Conservation (phyloP, 2,113 vertebrate species). For the Plecotus auritus region DNA sequence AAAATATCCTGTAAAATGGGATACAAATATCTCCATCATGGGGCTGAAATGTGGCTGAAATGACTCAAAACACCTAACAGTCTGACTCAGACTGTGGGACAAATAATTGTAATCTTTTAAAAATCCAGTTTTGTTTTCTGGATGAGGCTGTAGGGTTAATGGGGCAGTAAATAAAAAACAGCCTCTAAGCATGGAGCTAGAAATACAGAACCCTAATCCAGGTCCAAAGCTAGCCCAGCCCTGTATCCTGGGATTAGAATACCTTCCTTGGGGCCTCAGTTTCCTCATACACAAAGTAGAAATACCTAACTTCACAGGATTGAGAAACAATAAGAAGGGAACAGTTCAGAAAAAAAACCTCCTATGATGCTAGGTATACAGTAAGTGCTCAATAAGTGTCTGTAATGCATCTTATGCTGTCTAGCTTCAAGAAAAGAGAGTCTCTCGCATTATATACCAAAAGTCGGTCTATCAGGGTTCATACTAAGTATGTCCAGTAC, state of each 20-base stretch:
- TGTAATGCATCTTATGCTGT: neutral
- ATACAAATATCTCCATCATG: neutral
- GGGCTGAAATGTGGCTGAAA: neutral
- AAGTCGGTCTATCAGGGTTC: neutral
- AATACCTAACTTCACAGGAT: neutral
- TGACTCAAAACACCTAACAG: neutral
- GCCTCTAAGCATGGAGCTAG: neutral
- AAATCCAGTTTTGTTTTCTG: conserved; percentile 3
- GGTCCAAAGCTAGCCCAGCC: neutral
- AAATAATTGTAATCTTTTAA: conserved; percentile 5
- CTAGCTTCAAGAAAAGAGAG: neutral
- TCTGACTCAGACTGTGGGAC: neutral
- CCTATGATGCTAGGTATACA: neutral
- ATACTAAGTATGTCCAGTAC: neutral
- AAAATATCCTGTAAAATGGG: neutral
- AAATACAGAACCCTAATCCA: neutral
- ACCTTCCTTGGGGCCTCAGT: neutral
- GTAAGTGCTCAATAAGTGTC: neutral
- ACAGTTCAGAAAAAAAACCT: neutral
- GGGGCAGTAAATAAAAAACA: neutral
- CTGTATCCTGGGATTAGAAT: neutral
- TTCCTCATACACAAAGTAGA: neutral
- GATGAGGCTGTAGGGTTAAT: neutral
- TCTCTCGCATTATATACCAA: neutral
- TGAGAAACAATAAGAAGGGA: neutral